Evolutionary conservation across 2,113 vertebrate genomes (phyloP).

Genomic region (Nyctereutes procyonoides): DNA sequence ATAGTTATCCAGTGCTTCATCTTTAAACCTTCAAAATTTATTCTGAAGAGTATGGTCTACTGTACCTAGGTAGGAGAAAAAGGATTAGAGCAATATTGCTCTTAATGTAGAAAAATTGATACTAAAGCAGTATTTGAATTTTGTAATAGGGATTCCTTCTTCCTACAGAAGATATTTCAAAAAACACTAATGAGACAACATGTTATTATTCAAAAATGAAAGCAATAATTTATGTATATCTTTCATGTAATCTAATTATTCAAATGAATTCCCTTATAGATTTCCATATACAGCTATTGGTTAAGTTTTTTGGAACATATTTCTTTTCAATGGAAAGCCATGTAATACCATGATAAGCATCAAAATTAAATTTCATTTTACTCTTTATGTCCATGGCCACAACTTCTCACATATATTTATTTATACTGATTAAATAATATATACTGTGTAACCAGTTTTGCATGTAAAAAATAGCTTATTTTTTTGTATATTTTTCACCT

Average conservation of each 20-base stretch:
- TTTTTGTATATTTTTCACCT: background rate
- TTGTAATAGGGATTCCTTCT: background rate
- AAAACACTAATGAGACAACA: background rate
- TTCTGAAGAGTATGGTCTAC: background rate
- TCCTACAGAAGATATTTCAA: background rate
- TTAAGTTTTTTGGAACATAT: background rate
- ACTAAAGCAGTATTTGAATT: background rate
- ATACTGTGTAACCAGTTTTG: background rate
- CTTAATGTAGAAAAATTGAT: background rate
- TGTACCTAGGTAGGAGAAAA: background rate
- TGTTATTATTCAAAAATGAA: background rate
- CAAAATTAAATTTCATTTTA: background rate
- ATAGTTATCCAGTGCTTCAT: background rate
- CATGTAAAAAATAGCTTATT: background rate
- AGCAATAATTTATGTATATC: background rate
- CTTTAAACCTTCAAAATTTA: background rate
- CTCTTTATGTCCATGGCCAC: background rate
- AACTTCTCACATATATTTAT: background rate
- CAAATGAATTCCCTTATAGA: background rate
- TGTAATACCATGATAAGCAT: background rate
- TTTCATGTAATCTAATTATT: background rate
- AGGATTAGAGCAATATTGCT: background rate
- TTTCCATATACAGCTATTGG: background rate
- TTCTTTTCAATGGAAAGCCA: background rate
- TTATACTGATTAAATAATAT: background rate